A percentile compares a stretch with the other conserved stretches of the same genome.
These are phyloP conservation scores for Heliconius charithonia DNA, from an alignment of 2,888 invertebrate genomes.

Conservation along the genomic window DNA sequence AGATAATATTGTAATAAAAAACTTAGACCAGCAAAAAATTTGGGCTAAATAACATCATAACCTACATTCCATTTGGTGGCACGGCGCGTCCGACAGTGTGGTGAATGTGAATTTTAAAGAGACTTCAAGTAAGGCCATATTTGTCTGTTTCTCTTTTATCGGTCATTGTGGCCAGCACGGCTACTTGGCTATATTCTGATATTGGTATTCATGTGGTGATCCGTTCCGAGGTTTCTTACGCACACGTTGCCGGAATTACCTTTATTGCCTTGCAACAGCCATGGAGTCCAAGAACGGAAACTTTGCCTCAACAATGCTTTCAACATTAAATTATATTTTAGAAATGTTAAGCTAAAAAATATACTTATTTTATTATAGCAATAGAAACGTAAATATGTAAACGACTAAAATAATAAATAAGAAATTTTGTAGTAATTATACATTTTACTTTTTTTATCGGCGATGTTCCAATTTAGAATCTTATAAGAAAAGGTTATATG, in stretches of 20 bases:
- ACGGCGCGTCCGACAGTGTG: constrained; percentile 59
- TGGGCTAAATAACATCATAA: constrained; percentile 81
- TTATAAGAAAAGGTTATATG: background rate
- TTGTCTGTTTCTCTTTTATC: constrained; percentile 79
- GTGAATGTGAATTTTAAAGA: constrained; percentile 80
- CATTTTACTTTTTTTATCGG: background rate
- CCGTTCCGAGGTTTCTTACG: constrained; percentile 70
- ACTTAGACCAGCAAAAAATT: constrained; percentile 75
- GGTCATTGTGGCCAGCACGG: constrained; percentile 74
- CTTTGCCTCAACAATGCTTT: constrained; percentile 26
- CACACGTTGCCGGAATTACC: constrained; percentile 64
- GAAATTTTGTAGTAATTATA: background rate
- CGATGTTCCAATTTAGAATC: background rate
- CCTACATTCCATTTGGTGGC: constrained; percentile 79
- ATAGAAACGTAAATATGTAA: background rate
- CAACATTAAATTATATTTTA: background rate
- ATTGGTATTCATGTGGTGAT: constrained; percentile 80
- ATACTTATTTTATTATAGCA: background rate
- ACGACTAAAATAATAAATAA: background rate
- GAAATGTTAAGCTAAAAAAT: background rate
- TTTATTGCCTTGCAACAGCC: constrained; percentile 67
- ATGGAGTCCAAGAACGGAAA: constrained; percentile 55
- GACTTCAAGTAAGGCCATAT: constrained; percentile 74
- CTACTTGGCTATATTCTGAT: constrained; percentile 71
- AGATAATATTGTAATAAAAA: constrained; percentile 80